These are phyloP conservation scores for Bombus turneri DNA, from an alignment of 1,140 invertebrate species.

Conservation along the genomic window DNA sequence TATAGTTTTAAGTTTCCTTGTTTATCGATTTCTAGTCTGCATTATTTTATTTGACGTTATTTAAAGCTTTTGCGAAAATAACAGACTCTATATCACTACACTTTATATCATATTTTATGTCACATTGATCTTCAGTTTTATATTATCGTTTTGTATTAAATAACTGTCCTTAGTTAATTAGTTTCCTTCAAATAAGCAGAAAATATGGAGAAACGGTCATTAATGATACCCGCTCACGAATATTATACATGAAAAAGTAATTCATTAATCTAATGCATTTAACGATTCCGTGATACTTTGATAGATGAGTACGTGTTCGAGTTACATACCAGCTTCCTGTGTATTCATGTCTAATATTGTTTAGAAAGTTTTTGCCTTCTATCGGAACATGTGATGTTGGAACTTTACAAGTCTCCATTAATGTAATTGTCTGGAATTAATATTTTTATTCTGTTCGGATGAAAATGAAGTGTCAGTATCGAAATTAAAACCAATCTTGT, in stretches of 20 bases:
- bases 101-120: too few relatives aligned
- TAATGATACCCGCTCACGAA: neutral
- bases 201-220: neutral
- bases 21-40: neutral
- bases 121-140: too few relatives aligned
- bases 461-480: neutral
- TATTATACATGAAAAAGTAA: slow-evolving; percentile 9
- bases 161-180: too few relatives aligned
- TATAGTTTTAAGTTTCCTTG: neutral
- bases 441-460: neutral
- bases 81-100: too few relatives aligned
- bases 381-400: neutral
- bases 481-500: too few relatives aligned
- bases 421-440: neutral
- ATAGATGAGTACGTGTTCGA: slow-evolving; percentile 18
- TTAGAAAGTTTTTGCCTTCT: neutral
- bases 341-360: slow-evolving; percentile 6
- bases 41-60: neutral
- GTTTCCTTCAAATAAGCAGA: neutral
- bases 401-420: neutral
- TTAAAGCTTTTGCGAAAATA: neutral
- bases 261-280: slow-evolving; percentile 11
- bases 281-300: slow-evolving; percentile 24
- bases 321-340: neutral
- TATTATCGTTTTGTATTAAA: neutral